These are phyloP conservation scores for Bilobella aurantiaca DNA, from an alignment of 1,140 invertebrate species.

Conservation along the genomic window DNA sequence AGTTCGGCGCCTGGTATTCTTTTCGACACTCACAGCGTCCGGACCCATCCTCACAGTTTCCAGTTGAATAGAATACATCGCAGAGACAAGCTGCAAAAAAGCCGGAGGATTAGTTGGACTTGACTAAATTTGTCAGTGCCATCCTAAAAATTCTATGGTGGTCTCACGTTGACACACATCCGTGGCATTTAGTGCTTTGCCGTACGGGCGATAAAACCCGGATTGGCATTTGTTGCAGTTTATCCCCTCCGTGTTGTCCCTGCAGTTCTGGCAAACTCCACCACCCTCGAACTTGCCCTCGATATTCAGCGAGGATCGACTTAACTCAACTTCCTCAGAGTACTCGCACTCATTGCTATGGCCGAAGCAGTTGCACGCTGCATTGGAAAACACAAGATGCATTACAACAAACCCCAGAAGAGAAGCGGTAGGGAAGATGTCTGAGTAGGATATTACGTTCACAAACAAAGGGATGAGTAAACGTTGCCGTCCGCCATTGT, in stretches of 20 bases:
- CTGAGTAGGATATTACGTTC: too few relatives aligned
- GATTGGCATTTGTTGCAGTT: slow-evolving; percentile 90
- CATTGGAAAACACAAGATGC: slow-evolving; percentile 18
- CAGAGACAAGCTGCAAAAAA: slow-evolving; percentile 90
- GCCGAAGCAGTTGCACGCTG: slow-evolving; percentile 94
- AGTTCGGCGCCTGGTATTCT: slow-evolving; percentile 69
- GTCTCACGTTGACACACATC: slow-evolving; percentile 87
- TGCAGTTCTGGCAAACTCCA: slow-evolving; percentile 80
- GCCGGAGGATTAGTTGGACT: too few relatives aligned
- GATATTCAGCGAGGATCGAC: slow-evolving; percentile 75
- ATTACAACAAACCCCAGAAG: too few relatives aligned
- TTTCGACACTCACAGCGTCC: slow-evolving; percentile 80
- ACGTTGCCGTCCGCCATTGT: slow-evolving; percentile 75
- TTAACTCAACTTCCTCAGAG: slow-evolving; percentile 67
- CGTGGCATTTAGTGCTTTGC: slow-evolving; percentile 70
- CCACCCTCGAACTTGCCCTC: slow-evolving; percentile 84
- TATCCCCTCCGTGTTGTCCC: slow-evolving; percentile 83
- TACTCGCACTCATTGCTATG: slow-evolving; percentile 84
- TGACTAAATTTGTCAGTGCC: too few relatives aligned
- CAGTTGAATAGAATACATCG: slow-evolving; percentile 73
- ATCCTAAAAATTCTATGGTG: too few relatives aligned
- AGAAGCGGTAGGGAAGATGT: too few relatives aligned
- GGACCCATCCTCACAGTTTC: slow-evolving; percentile 83
- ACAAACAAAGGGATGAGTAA: slow-evolving; percentile 61
- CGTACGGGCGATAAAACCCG: slow-evolving; percentile 72